Evolutionary conservation across 2,797 vertebrate genomes (phyloP).

Genomic region (Aeoliscus strigatus): DNA sequence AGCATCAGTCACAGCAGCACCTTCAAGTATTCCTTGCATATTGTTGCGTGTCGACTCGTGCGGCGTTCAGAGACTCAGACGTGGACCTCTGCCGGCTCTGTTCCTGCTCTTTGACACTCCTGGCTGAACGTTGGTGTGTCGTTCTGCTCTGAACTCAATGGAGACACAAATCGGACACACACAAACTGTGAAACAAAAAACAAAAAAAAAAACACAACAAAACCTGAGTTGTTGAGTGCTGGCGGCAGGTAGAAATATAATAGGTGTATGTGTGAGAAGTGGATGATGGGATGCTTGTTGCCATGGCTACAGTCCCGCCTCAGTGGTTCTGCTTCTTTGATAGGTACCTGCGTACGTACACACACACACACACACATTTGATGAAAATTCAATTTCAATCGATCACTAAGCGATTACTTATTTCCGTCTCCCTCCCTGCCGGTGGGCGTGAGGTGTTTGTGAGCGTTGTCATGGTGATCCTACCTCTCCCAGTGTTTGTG

Average conservation of each 20-base stretch:
- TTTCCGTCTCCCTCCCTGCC: too few species aligned
- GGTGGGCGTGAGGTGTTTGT: too few species aligned
- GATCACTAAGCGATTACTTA: too few species aligned
- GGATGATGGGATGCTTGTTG: slow-evolving; percentile 45
- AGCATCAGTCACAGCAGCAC: slow-evolving; percentile 8
- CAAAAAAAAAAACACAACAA: too few species aligned
- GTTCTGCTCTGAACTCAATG: too few species aligned
- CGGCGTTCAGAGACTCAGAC: background rate
- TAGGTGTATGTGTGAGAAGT: slow-evolving; percentile 19
- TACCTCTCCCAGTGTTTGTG: slow-evolving; percentile 99
- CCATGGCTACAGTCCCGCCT: slow-evolving; percentile 65
- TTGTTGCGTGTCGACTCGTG: slow-evolving; percentile 2
- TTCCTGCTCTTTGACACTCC: too few species aligned
- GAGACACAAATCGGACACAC: slow-evolving; percentile 44
- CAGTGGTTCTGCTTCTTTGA: slow-evolving; percentile 94
- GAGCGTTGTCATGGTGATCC: background rate
- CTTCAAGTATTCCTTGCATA: slow-evolving; percentile 35
- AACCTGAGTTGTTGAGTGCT: slow-evolving; percentile 28
- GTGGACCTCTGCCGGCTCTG: too few species aligned
- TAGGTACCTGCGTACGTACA: slow-evolving; percentile 81
- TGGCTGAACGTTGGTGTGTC: background rate
- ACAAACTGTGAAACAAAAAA: too few species aligned
- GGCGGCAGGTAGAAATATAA: slow-evolving; percentile 14
- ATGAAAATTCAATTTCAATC: background rate
- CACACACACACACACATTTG: slow-evolving; percentile 30